Conservation (phyloP, 2,797 vertebrate species). For the Melanotaenia nigrans region DNA sequence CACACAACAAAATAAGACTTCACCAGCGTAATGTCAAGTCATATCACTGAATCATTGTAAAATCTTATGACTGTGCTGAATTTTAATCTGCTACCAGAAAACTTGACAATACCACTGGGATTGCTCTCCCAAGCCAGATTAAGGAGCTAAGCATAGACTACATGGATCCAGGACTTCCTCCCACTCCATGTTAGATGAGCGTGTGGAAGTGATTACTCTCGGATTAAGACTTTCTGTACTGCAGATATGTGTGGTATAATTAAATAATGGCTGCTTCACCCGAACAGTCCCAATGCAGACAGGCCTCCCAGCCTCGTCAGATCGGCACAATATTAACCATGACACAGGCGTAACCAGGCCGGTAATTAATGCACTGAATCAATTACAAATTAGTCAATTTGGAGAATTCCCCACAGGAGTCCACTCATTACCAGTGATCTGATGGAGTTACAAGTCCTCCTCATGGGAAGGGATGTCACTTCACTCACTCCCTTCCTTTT, state of each 20-base stretch:
- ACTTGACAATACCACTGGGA: conserved; percentile 32
- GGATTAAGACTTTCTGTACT: conserved; percentile 77
- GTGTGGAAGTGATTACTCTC: conserved; percentile 75
- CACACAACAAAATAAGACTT: not conserved
- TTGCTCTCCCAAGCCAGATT: conserved; percentile 56
- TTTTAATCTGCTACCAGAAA: conserved; percentile 16
- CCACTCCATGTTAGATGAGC: conserved; percentile 51
- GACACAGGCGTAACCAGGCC: conserved; percentile 83
- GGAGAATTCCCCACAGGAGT: conserved; percentile 82
- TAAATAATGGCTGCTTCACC: conserved; percentile 84
- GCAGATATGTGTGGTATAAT: conserved; percentile 76
- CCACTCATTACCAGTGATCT: conserved; percentile 80
- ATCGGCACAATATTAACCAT: conserved; percentile 85
- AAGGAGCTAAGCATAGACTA: conserved; percentile 58
- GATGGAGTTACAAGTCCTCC: conserved; percentile 74
- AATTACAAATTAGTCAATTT: conserved; percentile 88
- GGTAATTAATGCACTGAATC: conserved; percentile 87
- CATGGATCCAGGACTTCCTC: conserved; percentile 46
- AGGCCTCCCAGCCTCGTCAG: conserved; percentile 76
- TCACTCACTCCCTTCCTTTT: conserved; percentile 42
- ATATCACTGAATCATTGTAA: not conserved
- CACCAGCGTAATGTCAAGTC: not conserved
- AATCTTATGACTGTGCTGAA: conserved; percentile 7
- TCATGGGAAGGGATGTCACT: conserved; percentile 68
- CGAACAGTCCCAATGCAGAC: conserved; percentile 78